Evolutionary conservation across 2,888 invertebrate species (phyloP).

Genomic region (Trichogramma evanescens): DNA sequence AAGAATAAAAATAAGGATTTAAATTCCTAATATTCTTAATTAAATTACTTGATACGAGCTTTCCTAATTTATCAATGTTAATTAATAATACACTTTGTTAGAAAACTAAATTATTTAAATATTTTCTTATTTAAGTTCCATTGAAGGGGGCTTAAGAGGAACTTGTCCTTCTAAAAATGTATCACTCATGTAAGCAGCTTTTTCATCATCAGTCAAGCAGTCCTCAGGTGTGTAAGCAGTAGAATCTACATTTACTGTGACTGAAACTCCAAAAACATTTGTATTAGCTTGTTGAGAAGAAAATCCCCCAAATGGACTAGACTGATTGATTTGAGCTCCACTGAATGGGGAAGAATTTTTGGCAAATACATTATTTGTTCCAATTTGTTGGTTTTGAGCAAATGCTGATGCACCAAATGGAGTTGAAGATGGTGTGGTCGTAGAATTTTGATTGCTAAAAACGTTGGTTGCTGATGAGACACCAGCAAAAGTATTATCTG

Average conservation of each 20-base stretch:
- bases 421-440: slow-evolving; percentile 4
- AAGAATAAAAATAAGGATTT: too few relatives aligned
- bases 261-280: slow-evolving; percentile 13
- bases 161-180: slow-evolving; percentile 37
- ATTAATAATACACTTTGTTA: not conserved
- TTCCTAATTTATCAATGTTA: too few relatives aligned
- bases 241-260: slow-evolving; percentile 29
- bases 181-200: slow-evolving; percentile 31
- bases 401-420: slow-evolving; percentile 9
- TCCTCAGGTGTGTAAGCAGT: slow-evolving; percentile 32
- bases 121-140: slow-evolving; percentile 27
- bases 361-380: slow-evolving; percentile 7
- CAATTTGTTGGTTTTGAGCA: not conserved
- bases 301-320: slow-evolving; percentile 17
- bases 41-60: too few relatives aligned
- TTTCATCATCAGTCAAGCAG: slow-evolving; percentile 39
- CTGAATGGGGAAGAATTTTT: slow-evolving; percentile 22
- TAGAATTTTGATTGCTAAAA: not conserved
- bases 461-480: not conserved
- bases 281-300: not conserved
- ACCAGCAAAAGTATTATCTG: not conserved
- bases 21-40: too few relatives aligned
- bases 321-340: slow-evolving; percentile 9
- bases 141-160: slow-evolving; percentile 39
- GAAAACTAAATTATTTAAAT: not conserved